A percentile compares a stretch with the other conserved stretches of the same genome.
Conservation (phyloP, 2,113 vertebrate species). For the Python bivittatus region DNA sequence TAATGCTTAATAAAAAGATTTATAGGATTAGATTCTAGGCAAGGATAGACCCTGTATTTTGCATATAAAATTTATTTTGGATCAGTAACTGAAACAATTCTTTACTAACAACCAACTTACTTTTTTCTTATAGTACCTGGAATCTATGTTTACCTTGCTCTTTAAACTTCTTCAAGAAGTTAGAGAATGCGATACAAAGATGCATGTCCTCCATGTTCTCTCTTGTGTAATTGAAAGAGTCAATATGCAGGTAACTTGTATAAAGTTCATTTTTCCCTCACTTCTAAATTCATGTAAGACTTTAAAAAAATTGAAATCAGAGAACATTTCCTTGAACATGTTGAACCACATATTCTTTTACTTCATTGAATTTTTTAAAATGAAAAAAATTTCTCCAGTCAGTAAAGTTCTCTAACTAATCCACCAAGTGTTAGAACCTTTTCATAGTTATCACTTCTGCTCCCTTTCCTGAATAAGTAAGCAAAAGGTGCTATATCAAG, state of each 20-base stretch:
- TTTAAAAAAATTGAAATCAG: background rate
- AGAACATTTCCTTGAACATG: background rate
- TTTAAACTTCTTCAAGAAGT: conserved; percentile 96
- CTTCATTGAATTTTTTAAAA: background rate
- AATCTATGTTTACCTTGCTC: conserved; percentile 91
- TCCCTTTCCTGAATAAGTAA: background rate
- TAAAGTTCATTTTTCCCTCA: background rate
- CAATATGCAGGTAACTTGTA: conserved; percentile 84
- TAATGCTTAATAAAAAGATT: background rate
- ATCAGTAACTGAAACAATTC: conserved; percentile 4
- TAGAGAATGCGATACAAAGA: conserved; percentile 97
- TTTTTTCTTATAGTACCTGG: conserved; percentile 83
- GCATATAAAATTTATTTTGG: background rate
- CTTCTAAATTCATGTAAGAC: background rate
- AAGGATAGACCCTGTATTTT: background rate
- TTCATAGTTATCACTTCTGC: background rate
- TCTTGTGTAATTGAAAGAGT: conserved; percentile 98
- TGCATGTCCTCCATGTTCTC: conserved; percentile 96
- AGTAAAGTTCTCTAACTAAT: background rate
- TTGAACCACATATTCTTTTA: background rate
- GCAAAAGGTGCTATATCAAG: background rate
- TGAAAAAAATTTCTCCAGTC: background rate
- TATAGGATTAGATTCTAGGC: background rate
- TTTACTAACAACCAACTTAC: conserved; percentile 33
- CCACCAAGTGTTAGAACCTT: background rate